A percentile compares a stretch with the other conserved stretches of the same genome.
phyloP scores from a whole-genome alignment of 2,888 invertebrate species.

The Siphlonurus alternatus region DNA sequence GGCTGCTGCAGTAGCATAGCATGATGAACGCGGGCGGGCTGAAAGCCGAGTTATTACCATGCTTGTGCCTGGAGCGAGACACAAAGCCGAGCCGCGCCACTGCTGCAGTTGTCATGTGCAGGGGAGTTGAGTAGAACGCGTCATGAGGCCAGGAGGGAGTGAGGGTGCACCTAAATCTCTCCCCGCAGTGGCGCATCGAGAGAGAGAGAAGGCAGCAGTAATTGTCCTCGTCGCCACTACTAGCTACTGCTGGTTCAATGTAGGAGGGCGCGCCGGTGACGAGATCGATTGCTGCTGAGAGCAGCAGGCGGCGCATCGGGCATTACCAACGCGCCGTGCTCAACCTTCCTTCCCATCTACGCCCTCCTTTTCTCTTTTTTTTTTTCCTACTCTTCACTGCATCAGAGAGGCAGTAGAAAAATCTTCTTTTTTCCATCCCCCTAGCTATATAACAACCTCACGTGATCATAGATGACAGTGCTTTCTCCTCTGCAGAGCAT shows the following conservation, averaged over 20 bases:
- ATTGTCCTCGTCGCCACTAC: not conserved
- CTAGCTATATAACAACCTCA: not conserved
- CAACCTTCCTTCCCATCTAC: not conserved
- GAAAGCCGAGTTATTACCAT: not conserved
- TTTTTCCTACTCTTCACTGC: not conserved
- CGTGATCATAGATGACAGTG: not conserved
- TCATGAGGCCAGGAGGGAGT: not conserved
- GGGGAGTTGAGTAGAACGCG: slow-evolving; percentile 5
- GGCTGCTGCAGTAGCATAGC: not conserved
- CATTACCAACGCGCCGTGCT: not conserved
- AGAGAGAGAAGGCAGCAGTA: not conserved
- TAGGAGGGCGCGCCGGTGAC: not conserved
- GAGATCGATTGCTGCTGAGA: not conserved
- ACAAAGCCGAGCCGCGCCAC: not conserved
- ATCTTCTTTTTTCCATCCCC: not conserved
- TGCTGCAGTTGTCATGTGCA: not conserved
- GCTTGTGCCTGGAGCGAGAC: not conserved
- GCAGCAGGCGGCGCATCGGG: not conserved
- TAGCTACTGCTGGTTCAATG: too few species aligned
- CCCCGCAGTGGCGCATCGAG: not conserved
- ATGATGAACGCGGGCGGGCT: not conserved
- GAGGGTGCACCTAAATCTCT: not conserved
- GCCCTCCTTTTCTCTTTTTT: not conserved
- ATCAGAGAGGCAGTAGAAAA: not conserved
- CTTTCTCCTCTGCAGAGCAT: not conserved